phyloP scores from a whole-genome alignment of 2,113 vertebrate species.

The Edolisoma coerulescens region DNA sequence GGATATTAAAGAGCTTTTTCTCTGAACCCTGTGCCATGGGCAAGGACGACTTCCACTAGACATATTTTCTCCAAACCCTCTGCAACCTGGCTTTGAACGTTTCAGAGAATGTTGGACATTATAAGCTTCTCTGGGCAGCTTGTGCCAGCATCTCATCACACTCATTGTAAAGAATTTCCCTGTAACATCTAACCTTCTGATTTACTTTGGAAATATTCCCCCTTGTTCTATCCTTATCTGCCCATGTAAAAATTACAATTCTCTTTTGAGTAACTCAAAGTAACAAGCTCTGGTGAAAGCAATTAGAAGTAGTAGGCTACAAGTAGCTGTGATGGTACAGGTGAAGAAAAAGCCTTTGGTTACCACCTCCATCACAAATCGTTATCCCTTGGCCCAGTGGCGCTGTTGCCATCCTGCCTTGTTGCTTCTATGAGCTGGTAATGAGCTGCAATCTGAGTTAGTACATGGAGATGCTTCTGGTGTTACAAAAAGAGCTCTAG shows the following conservation, averaged over 20 bases:
- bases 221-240: neutral
- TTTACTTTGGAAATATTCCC: neutral
- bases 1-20: neutral
- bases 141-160: neutral
- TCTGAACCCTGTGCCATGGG: neutral
- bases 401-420: neutral
- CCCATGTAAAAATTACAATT: neutral
- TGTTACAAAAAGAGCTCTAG: slow-evolving; percentile 9
- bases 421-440: neutral
- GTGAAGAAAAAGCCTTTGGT: neutral
- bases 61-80: neutral
- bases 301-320: neutral
- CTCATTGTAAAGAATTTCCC: neutral
- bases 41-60: neutral
- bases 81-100: neutral
- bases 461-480: neutral
- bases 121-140: neutral
- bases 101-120: too few species aligned
- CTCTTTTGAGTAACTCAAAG: neutral
- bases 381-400: neutral
- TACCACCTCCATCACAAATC: neutral
- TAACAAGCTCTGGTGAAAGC: neutral
- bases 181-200: neutral
- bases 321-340: neutral
- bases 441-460: neutral